Evolutionary conservation across 2,797 vertebrate genomes (phyloP).

Genomic region (Cryptoblepharus egeriae): DNA sequence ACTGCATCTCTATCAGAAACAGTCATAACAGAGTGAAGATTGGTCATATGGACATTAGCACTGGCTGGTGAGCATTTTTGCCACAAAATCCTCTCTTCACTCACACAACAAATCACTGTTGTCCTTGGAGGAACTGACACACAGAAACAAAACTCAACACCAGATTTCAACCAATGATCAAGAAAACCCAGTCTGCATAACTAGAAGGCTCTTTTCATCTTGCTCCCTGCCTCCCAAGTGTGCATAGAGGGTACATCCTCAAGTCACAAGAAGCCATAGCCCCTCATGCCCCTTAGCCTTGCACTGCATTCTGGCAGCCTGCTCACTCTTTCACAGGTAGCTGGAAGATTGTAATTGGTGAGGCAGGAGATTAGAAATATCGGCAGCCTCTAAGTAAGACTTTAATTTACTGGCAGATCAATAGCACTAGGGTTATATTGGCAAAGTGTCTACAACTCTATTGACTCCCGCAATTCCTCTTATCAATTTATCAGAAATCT

Average conservation of each 20-base stretch:
- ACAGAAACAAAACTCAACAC: too few relatives aligned
- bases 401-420: slow-evolving; percentile 99
- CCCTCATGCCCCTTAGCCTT: accelerated
- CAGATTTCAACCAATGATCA: background rate
- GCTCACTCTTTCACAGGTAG: slow-evolving; percentile 71
- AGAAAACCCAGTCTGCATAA: too few relatives aligned
- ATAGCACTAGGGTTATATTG: slow-evolving; percentile 98
- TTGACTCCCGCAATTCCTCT: slow-evolving; percentile 98
- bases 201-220: background rate
- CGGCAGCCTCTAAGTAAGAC: slow-evolving; percentile 98
- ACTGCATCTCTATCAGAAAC: background rate
- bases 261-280: background rate
- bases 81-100: background rate
- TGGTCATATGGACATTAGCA: background rate
- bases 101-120: too few relatives aligned
- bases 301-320: background rate
- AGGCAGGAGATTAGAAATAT: slow-evolving; percentile 88
- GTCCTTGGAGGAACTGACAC: too few relatives aligned
- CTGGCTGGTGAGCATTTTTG: too few relatives aligned
- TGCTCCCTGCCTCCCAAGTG: background rate
- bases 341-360: slow-evolving; percentile 83
- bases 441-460: slow-evolving; percentile 99
- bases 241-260: background rate
- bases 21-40: background rate
- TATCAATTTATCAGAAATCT: slow-evolving; percentile 99